A percentile compares a stretch with the other conserved stretches of the same genome.
Evolutionary conservation across 2,888 invertebrate genomes (phyloP).

Genomic region (Drosophila fulvimacula): DNA sequence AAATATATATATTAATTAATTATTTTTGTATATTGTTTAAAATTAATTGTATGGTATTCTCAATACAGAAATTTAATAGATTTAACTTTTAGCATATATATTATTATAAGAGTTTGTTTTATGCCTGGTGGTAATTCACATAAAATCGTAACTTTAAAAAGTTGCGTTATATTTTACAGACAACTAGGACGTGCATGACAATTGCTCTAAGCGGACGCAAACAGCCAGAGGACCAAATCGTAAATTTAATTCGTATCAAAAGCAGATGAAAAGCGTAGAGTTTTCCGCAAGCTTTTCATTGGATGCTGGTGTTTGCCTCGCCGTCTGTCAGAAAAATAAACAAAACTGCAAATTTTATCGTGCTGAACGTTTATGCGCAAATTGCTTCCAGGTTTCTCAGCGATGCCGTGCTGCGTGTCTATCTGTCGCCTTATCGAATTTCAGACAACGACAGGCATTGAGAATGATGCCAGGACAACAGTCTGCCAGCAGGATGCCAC

Average conservation of each 20-base stretch:
- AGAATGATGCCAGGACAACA: conserved; percentile 36
- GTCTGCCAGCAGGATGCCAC: conserved; percentile 1
- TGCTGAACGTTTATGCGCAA: conserved; percentile 79
- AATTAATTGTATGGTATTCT: no score
- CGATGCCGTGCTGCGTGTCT: conserved; percentile 37
- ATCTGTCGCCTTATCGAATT: conserved; percentile 72
- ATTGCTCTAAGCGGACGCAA: conserved; percentile 44
- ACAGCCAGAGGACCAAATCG: conserved; percentile 35
- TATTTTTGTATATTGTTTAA: no score
- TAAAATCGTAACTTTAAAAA: no score
- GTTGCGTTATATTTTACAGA: no score
- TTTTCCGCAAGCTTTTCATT: conserved; percentile 45
- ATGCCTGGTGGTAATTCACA: no score
- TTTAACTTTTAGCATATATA: no score
- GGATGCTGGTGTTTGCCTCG: conserved; percentile 41
- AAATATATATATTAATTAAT: no score
- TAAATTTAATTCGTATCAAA: conserved; percentile 72
- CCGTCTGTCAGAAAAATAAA: conserved; percentile 81
- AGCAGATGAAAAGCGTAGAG: conserved; percentile 38
- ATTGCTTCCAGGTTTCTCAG: conserved; percentile 78
- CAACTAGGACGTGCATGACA: conserved; percentile 21
- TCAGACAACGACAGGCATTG: conserved; percentile 51
- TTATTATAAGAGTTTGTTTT: no score
- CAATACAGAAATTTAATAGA: no score
- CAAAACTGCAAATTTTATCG: conserved; percentile 81